phyloP scores from a whole-genome alignment of 2,113 vertebrate species.

The Microcebus lehilahytsara region DNA sequence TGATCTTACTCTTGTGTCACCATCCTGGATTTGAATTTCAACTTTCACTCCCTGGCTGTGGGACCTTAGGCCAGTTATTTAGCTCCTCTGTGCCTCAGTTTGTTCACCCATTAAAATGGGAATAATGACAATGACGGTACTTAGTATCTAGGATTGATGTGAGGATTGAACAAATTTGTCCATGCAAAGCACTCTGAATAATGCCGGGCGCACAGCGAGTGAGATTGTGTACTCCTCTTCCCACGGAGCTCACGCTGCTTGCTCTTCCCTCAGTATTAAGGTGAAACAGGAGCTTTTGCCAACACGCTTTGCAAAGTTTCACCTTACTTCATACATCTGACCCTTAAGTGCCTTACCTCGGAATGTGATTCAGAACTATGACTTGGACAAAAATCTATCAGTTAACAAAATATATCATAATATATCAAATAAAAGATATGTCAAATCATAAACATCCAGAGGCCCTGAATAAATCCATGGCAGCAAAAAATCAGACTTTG shows the following conservation, averaged over 20 bases:
- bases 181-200: accelerated
- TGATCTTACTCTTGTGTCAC: neutral
- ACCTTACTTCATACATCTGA: neutral
- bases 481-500: neutral
- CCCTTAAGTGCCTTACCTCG: neutral
- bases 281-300: neutral
- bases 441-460: neutral
- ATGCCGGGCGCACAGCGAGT: accelerated
- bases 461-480: neutral
- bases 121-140: neutral
- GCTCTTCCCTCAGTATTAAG: neutral
- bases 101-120: neutral
- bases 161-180: neutral
- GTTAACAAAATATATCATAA: neutral
- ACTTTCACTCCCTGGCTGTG: neutral
- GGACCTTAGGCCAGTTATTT: neutral
- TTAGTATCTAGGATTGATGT: too few species aligned
- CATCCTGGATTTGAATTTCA: neutral
- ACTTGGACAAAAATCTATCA: neutral
- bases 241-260: accelerated
- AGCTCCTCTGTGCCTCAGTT: neutral
- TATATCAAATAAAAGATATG: neutral
- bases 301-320: neutral
- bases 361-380: neutral
- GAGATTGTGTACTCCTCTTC: accelerated